phyloP scores from a whole-genome alignment of 1,140 invertebrate species.

The Temnothorax curvispinosus region DNA sequence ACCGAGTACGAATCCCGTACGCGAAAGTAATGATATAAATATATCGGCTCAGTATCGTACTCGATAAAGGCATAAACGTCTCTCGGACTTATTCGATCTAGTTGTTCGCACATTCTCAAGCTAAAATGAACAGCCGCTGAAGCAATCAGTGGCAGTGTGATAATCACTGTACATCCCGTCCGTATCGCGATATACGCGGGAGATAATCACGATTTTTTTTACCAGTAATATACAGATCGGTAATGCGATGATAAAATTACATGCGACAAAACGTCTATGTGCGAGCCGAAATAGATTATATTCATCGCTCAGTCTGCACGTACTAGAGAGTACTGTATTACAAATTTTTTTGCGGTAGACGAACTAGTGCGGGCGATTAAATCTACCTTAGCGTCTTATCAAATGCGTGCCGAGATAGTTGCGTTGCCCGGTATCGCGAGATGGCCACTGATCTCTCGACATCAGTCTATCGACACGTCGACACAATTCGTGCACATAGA shows the following conservation, averaged over 20 bases:
- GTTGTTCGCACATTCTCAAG: slow-evolving; percentile 52
- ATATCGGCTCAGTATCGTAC: slow-evolving; percentile 37
- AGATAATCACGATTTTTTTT: slow-evolving; percentile 59
- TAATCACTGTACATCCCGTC: slow-evolving; percentile 39
- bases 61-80: slow-evolving; percentile 51
- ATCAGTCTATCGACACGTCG: slow-evolving; percentile 27
- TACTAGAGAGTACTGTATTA: slow-evolving; percentile 23
- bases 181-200: slow-evolving; percentile 17
- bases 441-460: slow-evolving; percentile 18
- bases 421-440: not conserved
- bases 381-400: not conserved
- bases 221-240: slow-evolving; percentile 12
- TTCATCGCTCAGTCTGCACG: slow-evolving; percentile 38
- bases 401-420: not conserved
- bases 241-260: slow-evolving; percentile 37
- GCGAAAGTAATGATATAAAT: slow-evolving; percentile 44
- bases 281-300: slow-evolving; percentile 39
- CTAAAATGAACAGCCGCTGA: slow-evolving; percentile 62
- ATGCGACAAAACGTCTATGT: not conserved
- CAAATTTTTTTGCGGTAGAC: slow-evolving; percentile 21
- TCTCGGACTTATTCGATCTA: slow-evolving; percentile 24
- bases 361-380: slow-evolving; percentile 28
- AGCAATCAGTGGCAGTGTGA: slow-evolving; percentile 53
- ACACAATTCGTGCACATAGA: slow-evolving; percentile 16
- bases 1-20: slow-evolving; percentile 42